A percentile compares a stretch with the other conserved stretches of the same genome.
Conservation (phyloP, 2,113 vertebrate genomes). For the Grantiella picta region DNA sequence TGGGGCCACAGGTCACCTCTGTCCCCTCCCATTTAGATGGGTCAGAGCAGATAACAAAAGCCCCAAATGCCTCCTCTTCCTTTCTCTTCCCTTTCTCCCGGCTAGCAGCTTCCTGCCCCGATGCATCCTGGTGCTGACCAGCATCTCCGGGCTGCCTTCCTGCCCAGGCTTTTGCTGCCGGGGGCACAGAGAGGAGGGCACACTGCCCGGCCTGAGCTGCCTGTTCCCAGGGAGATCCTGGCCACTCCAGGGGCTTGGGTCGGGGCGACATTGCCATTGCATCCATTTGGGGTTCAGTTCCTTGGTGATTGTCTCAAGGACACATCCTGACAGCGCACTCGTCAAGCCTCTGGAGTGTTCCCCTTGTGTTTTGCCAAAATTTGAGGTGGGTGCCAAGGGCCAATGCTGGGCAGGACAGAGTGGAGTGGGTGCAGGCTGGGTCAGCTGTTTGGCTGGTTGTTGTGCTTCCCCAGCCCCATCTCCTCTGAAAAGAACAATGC, state of each 20-base stretch:
- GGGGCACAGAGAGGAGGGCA: background rate
- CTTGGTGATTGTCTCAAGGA: background rate
- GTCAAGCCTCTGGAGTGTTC: background rate
- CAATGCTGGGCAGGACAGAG: background rate
- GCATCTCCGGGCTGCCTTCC: background rate
- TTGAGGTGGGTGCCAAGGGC: background rate
- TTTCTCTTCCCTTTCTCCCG: background rate
- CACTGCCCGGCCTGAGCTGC: background rate
- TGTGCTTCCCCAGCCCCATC: background rate
- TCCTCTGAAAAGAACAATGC: background rate
- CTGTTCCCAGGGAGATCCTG: background rate
- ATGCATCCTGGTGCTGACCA: background rate
- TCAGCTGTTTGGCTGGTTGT: background rate
- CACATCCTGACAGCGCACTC: background rate
- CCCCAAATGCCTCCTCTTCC: conserved; percentile 1
- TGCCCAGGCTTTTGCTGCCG: background rate
- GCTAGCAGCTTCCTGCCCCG: background rate
- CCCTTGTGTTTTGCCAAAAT: background rate
- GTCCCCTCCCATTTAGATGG: background rate
- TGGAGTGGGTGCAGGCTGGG: background rate
- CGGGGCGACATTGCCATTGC: background rate
- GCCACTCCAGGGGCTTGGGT: background rate
- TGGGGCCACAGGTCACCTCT: background rate
- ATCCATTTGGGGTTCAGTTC: background rate
- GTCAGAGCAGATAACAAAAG: background rate